Evolutionary conservation across 2,797 vertebrate genomes (phyloP), one percentile per base, ranked within the genome.

Genomic region (Chromobotia macracanthus): DNA sequence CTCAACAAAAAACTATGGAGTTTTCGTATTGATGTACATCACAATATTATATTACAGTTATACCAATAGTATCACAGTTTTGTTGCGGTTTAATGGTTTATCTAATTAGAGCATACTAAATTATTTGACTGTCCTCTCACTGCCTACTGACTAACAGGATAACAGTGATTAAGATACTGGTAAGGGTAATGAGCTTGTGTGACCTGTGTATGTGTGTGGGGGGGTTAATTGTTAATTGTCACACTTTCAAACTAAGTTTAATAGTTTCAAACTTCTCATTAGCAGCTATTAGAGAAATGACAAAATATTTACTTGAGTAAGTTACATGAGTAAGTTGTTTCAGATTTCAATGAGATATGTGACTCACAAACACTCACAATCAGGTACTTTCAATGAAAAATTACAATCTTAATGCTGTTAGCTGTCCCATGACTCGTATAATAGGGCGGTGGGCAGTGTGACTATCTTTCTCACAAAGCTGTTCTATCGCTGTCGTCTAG

Each of bases 1-100:
- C 87, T 93, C 89, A 86, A 85, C 88, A 89, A 90, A 90, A 51
- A 15, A 73, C 58, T 51, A 67, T 16, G 38, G 80, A 82, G 38
- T 44, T 44, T 44, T 56, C 31, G 67, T 65, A 72, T n/a, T 71
- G 60, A 38, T 73, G 16, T 35, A 65, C 23, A 61, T 23, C n/a
- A 23, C 19, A 41, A 35, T 25, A 46, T 44, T 66, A 72, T 69
- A 60, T 53, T 58, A 38, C 15, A 53, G 55, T 61, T 65, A 53
- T 16, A 63, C 9, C 13, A 58, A 23, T 46, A 38, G 28, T 3
- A 12, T 65, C 25, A 79, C 50, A 72, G 35, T 23, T 46, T 35
- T 6, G 31, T 48, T 41, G 28, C 41, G 16, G 35, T 50, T 51
- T 46, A 23, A 61, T 35, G 38, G 12, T 77, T 50, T 3, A 44